These are phyloP conservation scores for Amblyopsis hoosieri DNA, from an alignment of 2,797 vertebrate genomes.

Conservation along the genomic window DNA sequence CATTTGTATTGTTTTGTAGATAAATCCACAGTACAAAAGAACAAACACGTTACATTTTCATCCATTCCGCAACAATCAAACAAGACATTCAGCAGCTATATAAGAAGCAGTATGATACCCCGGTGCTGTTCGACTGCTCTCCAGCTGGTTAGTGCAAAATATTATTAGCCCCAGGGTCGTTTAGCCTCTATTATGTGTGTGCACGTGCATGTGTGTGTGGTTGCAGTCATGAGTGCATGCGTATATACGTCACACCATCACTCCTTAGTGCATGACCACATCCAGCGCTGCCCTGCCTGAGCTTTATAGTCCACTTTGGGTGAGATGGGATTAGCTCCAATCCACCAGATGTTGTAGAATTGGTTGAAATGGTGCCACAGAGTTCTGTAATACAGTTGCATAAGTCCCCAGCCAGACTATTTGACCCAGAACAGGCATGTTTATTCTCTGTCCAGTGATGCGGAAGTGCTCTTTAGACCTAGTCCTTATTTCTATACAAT, in stretches of 20 bases:
- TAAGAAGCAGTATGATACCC: background rate
- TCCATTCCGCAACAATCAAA: too few species aligned
- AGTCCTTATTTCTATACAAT: background rate
- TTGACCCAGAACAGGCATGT: too few species aligned
- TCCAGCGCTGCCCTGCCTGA: constrained; percentile 7
- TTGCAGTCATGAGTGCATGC: background rate
- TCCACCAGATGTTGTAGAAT: constrained; percentile 74
- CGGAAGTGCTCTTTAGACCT: constrained; percentile 18
- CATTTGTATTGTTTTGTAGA: too few species aligned
- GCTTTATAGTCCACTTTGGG: constrained; percentile 63
- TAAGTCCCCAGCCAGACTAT: constrained; percentile 46
- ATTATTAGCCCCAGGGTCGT: background rate
- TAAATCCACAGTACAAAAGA: too few species aligned
- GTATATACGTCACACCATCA: too few species aligned
- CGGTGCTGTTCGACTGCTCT: background rate
- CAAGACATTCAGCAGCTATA: too few species aligned
- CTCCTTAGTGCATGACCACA: background rate
- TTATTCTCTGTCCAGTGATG: constrained; percentile 13
- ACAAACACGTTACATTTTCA: too few species aligned
- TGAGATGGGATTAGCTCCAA: constrained; percentile 71
- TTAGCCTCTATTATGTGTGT: background rate
- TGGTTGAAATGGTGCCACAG: constrained; percentile 69
- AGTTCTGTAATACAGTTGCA: constrained; percentile 62
- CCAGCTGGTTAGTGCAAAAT: background rate
- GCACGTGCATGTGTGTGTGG: background rate